Base-by-base conservation (phyloP, 1,140 invertebrate genomes). In the Cyclargus thomasi region DNA sequence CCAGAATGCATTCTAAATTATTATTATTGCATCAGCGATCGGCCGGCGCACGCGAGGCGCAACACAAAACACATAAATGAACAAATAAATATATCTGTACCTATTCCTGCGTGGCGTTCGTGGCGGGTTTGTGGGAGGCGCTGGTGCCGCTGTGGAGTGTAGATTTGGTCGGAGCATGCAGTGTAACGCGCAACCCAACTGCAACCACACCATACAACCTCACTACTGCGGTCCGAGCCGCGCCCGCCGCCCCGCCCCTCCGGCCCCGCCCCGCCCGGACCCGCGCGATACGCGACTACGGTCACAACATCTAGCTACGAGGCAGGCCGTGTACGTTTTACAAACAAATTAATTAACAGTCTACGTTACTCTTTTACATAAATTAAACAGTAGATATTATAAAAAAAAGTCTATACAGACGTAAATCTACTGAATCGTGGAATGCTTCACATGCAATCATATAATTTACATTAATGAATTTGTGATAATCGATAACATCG, bases 151-250 rank as follows among this genome's bases (percentile, higher is more conserved):
- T 83, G 87, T 84, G 84, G 79, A 83, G 87, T 87, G 87, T 78
- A 83, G 87, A 82, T 88, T 88, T 87, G 85, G 84, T 86, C 87
- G 87, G 87, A 86, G 87, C 87, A 88, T 88, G 87, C 87, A 90
- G 87, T 87, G 87, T 88, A 87, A 90, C 85, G 87, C 87, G 87
- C 85, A 90, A 90, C 83, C 87, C 87, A 85, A 90, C 87, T 90
- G 87, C 87, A 90, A 90, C 87, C 87, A 90, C 85, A 85, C 83
- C 83, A 86, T 79, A 86, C 83, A 85, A 87, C 82, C 86, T 86
- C 81, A 85, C 85, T 85, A 82, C 80, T 69, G 78, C 77, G 75
- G 75, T 74, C 67, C 71, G 68, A 62, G 66, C 69, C 69, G 47
- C 74, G 67, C 53, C 47, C 68, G 39, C 65, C 47, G 22, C 67